Base-by-base conservation (phyloP, 2,113 vertebrate genomes). In the Enhydra lutris region DNA sequence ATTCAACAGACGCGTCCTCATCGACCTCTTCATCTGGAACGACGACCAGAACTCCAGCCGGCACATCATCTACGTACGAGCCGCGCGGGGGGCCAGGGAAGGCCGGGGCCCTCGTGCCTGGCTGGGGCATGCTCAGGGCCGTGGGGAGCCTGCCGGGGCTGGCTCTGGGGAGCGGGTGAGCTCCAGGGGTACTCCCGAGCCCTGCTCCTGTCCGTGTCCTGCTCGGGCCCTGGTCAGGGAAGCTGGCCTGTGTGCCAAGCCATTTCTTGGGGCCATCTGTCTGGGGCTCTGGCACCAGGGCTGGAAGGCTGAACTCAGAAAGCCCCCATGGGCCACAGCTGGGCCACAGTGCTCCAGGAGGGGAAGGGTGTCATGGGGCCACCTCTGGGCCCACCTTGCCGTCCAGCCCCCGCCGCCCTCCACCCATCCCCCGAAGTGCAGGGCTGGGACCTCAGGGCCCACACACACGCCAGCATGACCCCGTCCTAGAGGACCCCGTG, bases 21-120 rank as follows among this genome's bases (percentile, higher is more conserved):
- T 99, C 18, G 99, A 99, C 95, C 99, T 99, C 98, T 99, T 99
- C 26, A 99, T 99, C 91, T 99, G 99, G 99, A 99, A 99, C 0
- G 99, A 99, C 0, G 99, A 99, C 98, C 98, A 98, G 31, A 99
- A 99, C 98, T 99, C 99, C 97, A 99, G 98, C 97, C 99, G 98
- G 15, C 99, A 99, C 95, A 99, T 99, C 96, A 99, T 99, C 98
- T 99, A 99, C 91, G 99, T 99, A 99, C 97, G 99, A 0, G 71
- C 82, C 0, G n/a, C 0, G 0, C 3, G 11, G 15, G 36, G 29
- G 59, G 8, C 6, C 0, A 2, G 6, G 57, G 71, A 1, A 1
- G n/a, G 57, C 34, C 0, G 11, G 65, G 52, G 1, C 13, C 65
- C 92, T 14, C 0, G 14, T 0, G 11, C 12, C 67, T 17, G 36